Evolutionary conservation across 2,797 vertebrate genomes (phyloP).

Genomic region (Xerus rutilus): DNA sequence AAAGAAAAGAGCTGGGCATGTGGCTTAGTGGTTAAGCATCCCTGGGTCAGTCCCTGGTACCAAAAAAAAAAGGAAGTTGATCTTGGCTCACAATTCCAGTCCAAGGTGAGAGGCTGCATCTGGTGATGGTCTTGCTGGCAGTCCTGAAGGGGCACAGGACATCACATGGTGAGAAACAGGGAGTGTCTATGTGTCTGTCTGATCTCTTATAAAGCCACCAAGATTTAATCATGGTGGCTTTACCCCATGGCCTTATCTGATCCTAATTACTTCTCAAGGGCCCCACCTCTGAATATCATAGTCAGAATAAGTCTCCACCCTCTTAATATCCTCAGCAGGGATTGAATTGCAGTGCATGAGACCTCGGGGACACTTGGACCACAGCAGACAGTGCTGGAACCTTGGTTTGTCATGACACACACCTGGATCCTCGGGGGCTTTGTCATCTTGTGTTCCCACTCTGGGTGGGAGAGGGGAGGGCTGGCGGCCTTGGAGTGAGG

Average conservation of each 20-base stretch:
- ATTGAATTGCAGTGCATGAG: neutral
- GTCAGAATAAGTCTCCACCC: neutral
- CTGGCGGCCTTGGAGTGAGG: neutral
- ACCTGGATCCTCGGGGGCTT: neutral
- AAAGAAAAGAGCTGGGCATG: too few relatives aligned
- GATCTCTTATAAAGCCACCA: neutral
- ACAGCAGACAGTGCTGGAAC: neutral
- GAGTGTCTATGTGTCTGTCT: neutral
- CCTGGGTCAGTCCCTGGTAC: too few relatives aligned
- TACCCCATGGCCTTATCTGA: neutral
- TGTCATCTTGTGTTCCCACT: neutral
- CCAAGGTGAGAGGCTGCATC: neutral
- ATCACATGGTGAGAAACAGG: neutral
- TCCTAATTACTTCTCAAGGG: neutral
- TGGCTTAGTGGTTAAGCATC: too few relatives aligned
- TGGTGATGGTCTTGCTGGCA: neutral
- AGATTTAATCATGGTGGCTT: neutral
- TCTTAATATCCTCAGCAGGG: neutral
- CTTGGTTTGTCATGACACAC: neutral
- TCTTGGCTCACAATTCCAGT: neutral
- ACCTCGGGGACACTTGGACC: neutral
- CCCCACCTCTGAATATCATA: neutral
- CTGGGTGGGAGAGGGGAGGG: neutral
- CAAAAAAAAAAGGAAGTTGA: too few relatives aligned
- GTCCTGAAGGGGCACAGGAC: too few relatives aligned